Conservation (phyloP, 2,797 vertebrate species). For the Tauraco hartlaubi region DNA sequence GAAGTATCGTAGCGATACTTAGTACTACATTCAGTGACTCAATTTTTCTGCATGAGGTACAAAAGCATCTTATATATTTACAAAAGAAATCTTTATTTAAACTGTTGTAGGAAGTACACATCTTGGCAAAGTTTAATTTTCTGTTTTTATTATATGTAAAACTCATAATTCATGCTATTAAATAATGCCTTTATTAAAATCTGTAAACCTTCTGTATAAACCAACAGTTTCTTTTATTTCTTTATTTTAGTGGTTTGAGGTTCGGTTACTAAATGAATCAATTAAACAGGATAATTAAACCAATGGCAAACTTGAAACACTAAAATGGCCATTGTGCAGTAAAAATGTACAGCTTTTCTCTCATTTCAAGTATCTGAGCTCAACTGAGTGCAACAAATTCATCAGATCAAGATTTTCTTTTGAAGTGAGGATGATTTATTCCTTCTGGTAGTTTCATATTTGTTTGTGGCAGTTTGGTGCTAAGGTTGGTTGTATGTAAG, state of each 20-base stretch:
- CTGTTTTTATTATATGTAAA: not conserved
- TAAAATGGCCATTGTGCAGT: not conserved
- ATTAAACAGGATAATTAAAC: not conserved
- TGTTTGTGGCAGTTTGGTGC: not conserved
- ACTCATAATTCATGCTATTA: not conserved
- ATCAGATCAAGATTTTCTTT: not conserved
- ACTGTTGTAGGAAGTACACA: not conserved
- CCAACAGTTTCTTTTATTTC: not conserved
- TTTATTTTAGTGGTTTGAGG: constrained; percentile 58
- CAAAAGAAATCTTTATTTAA: not conserved
- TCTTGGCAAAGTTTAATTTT: not conserved
- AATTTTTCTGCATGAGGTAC: not conserved
- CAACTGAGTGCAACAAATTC: not conserved
- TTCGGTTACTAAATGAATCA: constrained; percentile 58
- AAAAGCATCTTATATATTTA: not conserved
- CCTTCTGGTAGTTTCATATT: not conserved
- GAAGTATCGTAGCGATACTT: not conserved
- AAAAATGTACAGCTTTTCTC: not conserved
- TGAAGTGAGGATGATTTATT: not conserved
- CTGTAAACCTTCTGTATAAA: not conserved
- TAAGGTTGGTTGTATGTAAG: not conserved
- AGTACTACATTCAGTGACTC: not conserved
- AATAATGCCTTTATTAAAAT: not conserved
- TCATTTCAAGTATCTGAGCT: not conserved
- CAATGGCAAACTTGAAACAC: not conserved